Evolutionary conservation across 1,140 invertebrate genomes (phyloP).

Genomic region (Drosophila sproati): DNA sequence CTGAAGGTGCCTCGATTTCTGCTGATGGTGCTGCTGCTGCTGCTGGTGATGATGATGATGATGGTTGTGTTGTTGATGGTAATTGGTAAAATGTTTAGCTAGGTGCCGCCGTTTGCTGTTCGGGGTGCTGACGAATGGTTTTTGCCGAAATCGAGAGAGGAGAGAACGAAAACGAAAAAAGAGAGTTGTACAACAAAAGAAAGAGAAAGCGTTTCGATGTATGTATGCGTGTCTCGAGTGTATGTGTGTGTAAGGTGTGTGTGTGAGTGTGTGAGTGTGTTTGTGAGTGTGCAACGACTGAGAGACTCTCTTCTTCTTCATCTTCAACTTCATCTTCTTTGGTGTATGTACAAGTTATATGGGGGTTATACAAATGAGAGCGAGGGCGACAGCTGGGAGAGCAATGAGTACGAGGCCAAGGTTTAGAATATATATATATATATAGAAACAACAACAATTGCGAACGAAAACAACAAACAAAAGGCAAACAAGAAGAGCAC

Average conservation of each 20-base stretch:
- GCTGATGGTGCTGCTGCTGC: slow-evolving; percentile 46
- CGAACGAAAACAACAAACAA: slow-evolving; percentile 9
- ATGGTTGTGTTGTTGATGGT: slow-evolving; percentile 68
- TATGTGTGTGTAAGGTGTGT: slow-evolving; percentile 15
- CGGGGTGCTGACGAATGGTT: slow-evolving; percentile 77
- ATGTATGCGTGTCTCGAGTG: slow-evolving; percentile 36
- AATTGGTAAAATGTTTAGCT: slow-evolving; percentile 80
- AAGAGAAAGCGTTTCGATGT: slow-evolving; percentile 75
- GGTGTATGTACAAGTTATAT: slow-evolving; percentile 27
- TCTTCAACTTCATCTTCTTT: background rate
- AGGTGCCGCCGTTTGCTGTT: slow-evolving; percentile 84
- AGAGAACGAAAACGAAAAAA: slow-evolving; percentile 76
- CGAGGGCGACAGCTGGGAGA: slow-evolving; percentile 19
- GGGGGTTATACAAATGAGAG: slow-evolving; percentile 22
- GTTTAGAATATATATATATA: background rate
- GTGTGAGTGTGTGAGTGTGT: slow-evolving; percentile 15
- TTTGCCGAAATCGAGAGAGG: slow-evolving; percentile 59
- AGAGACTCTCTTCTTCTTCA: slow-evolving; percentile 43
- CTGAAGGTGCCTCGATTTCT: slow-evolving; percentile 3
- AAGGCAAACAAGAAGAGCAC: slow-evolving; percentile 18
- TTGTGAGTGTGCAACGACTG: slow-evolving; percentile 3
- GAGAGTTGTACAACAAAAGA: slow-evolving; percentile 79
- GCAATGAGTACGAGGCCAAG: slow-evolving; percentile 10
- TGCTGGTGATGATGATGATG: slow-evolving; percentile 55
- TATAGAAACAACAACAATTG: slow-evolving; percentile 12